phyloP scores from a whole-genome alignment of 2,113 vertebrate genomes.

The Lasiurus cinereus region DNA sequence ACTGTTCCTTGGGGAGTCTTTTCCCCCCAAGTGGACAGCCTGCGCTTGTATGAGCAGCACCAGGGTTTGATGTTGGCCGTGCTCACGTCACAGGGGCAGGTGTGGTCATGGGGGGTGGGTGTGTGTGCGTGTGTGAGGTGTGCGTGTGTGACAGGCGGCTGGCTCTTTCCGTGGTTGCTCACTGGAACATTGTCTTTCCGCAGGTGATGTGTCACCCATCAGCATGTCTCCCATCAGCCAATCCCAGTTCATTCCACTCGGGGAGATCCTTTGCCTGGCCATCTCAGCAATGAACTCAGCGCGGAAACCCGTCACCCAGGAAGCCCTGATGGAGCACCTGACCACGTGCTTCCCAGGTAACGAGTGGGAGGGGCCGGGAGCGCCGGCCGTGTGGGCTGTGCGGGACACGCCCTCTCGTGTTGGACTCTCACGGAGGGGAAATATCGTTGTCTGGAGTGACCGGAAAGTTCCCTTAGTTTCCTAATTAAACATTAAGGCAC shows the following conservation, averaged over 20 bases:
- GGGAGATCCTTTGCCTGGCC: slow-evolving; percentile 99
- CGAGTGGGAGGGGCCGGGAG: not conserved
- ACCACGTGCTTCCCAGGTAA: slow-evolving; percentile 99
- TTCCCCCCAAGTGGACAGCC: not conserved
- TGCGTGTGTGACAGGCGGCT: not conserved
- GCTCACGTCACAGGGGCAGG: not conserved
- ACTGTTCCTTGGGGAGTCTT: not conserved
- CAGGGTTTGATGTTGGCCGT: not conserved
- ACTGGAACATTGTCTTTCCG: slow-evolving; percentile 79
- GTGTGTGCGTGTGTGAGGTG: no score
- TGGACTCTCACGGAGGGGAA: not conserved
- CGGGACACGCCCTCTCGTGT: not conserved
- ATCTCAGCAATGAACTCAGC: slow-evolving; percentile 99
- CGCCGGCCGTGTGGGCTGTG: not conserved
- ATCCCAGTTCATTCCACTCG: slow-evolving; percentile 99
- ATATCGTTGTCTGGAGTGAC: not conserved
- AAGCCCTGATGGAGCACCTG: slow-evolving; percentile 98
- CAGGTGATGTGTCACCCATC: slow-evolving; percentile 99
- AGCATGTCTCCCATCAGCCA: slow-evolving; percentile 99
- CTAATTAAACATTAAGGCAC: not conserved
- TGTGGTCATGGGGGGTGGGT: not conserved
- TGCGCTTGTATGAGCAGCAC: not conserved
- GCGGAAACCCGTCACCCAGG: slow-evolving; percentile 97
- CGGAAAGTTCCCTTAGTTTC: not conserved
- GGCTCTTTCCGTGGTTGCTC: slow-evolving; percentile 8